Percentiles rank a stretch among this genome's conserved stretches.
Evolutionary conservation across 2,888 invertebrate genomes (phyloP).

Genomic region (Cerastis leucographa): DNA sequence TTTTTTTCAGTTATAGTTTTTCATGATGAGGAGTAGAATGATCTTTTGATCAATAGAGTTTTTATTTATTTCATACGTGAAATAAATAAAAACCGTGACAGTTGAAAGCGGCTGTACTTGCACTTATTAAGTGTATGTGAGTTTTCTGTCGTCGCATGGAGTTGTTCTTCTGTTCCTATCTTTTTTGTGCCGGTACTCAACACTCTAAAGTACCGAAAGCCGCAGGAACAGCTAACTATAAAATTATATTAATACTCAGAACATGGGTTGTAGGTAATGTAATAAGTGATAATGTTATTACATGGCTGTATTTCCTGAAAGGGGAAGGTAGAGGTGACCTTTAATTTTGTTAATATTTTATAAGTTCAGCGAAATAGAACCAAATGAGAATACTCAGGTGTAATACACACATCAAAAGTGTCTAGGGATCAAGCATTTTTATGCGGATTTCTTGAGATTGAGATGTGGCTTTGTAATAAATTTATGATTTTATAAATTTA

Average conservation of each 20-base stretch:
- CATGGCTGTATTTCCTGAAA: background rate
- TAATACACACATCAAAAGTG: too few species aligned
- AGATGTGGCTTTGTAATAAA: too few species aligned
- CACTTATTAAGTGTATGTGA: too few species aligned
- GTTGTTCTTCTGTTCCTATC: background rate
- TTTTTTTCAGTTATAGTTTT: background rate
- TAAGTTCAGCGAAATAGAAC: too few species aligned
- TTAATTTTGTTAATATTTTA: too few species aligned
- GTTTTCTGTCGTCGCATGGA: background rate
- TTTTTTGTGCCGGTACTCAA: slow-evolving; percentile 13
- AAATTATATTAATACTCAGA: slow-evolving; percentile 42
- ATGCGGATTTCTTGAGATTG: too few species aligned
- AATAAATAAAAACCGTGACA: too few species aligned
- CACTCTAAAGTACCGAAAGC: slow-evolving; percentile 36
- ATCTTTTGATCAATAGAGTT: background rate
- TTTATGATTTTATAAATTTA: too few species aligned
- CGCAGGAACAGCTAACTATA: slow-evolving; percentile 27
- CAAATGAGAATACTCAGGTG: too few species aligned
- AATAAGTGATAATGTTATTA: slow-evolving; percentile 20
- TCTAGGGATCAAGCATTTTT: too few species aligned
- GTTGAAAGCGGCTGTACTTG: background rate
- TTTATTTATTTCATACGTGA: background rate
- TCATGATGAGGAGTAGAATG: background rate
- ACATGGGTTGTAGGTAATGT: slow-evolving; percentile 7
- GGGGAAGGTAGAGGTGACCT: background rate